Evolutionary conservation across 1,140 invertebrate genomes (phyloP).

Genomic region (Pentalonia nigronervosa): DNA sequence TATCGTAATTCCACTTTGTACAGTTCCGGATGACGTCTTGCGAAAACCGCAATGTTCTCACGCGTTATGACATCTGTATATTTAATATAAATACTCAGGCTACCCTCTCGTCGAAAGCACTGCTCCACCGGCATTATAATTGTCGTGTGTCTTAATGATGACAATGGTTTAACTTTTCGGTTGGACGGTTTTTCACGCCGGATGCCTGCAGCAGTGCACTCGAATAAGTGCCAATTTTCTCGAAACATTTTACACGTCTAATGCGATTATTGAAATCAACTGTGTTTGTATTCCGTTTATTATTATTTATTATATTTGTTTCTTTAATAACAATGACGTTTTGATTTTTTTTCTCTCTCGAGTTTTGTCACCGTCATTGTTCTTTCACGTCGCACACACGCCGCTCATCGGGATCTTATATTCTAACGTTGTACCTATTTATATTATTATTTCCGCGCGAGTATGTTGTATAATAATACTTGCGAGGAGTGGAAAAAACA

Average conservation of each 20-base stretch:
- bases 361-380: slow-evolving; percentile 43
- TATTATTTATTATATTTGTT: slow-evolving; percentile 8
- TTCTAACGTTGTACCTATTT: not conserved
- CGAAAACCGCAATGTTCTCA: slow-evolving; percentile 43
- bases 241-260: slow-evolving; percentile 56
- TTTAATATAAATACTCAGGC: slow-evolving; percentile 9
- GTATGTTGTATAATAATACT: not conserved
- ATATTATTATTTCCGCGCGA: not conserved
- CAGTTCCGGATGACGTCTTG: slow-evolving; percentile 30
- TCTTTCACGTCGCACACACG: not conserved
- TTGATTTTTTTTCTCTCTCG: not conserved
- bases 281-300: not conserved
- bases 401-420: not conserved
- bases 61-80: not conserved
- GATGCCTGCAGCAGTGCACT: slow-evolving; percentile 45
- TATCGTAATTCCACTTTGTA: slow-evolving; percentile 11
- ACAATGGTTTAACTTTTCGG: slow-evolving; percentile 48
- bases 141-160: slow-evolving; percentile 46
- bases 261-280: slow-evolving; percentile 56
- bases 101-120: slow-evolving; percentile 45
- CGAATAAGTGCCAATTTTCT: slow-evolving; percentile 55
- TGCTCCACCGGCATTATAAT: slow-evolving; percentile 14
- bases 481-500: not conserved
- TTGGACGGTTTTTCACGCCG: slow-evolving; percentile 56
- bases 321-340: slow-evolving; percentile 51